These are phyloP conservation scores for Tychaedon coryphoeus DNA, from an alignment of 2,113 vertebrate genomes.

Conservation along the genomic window DNA sequence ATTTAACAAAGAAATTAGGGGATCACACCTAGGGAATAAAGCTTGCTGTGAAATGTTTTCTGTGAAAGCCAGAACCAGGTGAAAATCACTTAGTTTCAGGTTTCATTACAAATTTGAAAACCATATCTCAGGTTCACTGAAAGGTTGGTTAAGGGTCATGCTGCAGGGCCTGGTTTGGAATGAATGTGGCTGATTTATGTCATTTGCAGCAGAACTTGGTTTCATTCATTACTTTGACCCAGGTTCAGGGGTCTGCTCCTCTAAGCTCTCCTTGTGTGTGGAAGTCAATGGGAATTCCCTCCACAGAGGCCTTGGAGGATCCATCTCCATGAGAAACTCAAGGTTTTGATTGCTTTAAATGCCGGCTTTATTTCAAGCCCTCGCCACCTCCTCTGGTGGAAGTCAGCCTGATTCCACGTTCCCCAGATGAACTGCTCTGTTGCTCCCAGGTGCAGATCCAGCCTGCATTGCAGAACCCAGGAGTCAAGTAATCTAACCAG, in stretches of 20 bases:
- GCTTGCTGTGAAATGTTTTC: conserved; percentile 51
- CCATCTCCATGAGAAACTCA: not conserved
- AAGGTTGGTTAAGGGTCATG: conserved; percentile 65
- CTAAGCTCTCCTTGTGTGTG: conserved; percentile 34
- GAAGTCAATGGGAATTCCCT: conserved; percentile 47
- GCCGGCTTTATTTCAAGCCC: not conserved
- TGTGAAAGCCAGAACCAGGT: conserved; percentile 57
- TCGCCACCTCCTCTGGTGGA: not conserved
- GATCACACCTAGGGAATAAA: conserved; percentile 57
- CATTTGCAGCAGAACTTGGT: conserved; percentile 23
- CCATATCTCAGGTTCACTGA: conserved; percentile 66
- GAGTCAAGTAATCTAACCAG: not conserved
- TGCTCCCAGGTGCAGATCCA: not conserved
- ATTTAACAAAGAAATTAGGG: conserved; percentile 33
- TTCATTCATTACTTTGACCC: conserved; percentile 55
- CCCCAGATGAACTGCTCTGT: not conserved
- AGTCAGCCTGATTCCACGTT: not conserved
- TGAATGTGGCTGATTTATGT: conserved; percentile 60
- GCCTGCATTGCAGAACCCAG: not conserved
- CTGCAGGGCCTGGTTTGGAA: conserved; percentile 54
- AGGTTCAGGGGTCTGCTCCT: conserved; percentile 36
- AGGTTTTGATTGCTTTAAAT: conserved; percentile 26
- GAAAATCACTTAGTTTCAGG: conserved; percentile 69
- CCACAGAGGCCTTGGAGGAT: not conserved
- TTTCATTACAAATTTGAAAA: conserved; percentile 69